Evolutionary conservation across 2,888 invertebrate genomes (phyloP).

Genomic region (Nezara viridula): DNA sequence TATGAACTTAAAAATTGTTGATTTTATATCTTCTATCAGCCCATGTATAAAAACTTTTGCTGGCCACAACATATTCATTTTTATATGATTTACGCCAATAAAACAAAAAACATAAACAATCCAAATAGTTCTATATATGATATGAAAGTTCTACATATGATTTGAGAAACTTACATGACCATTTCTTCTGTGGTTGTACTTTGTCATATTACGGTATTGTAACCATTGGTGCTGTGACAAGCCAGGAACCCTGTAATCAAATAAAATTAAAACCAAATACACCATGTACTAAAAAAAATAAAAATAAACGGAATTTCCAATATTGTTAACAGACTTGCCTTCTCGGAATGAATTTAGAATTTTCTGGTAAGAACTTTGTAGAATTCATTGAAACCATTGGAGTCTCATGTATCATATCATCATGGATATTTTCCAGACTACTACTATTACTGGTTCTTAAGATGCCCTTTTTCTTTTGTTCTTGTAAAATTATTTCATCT

Average conservation of each 20-base stretch:
- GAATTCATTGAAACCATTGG: constrained; percentile 14
- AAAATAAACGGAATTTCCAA: neutral
- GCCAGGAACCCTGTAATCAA: neutral
- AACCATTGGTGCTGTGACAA: constrained; percentile 38
- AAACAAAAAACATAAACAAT: too few relatives aligned
- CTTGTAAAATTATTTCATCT: constrained; percentile 47
- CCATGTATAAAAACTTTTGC: too few relatives aligned
- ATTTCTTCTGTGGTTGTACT: neutral
- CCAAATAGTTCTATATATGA: neutral
- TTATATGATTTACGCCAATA: too few relatives aligned
- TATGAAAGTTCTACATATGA: too few relatives aligned
- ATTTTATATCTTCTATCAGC: too few relatives aligned
- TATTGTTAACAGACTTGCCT: neutral
- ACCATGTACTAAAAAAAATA: neutral
- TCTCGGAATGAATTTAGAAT: neutral
- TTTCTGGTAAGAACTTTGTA: neutral
- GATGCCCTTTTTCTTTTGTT: constrained; percentile 24
- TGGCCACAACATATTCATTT: too few relatives aligned
- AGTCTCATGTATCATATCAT: neutral
- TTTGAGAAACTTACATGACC: constrained; percentile 38
- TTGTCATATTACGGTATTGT: neutral
- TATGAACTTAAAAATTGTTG: too few relatives aligned
- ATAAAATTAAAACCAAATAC: neutral
- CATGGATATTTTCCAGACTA: neutral
- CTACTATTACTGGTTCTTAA: constrained; percentile 11